Conservation (phyloP, 2,113 vertebrate genomes). For the Silurus asotus region DNA sequence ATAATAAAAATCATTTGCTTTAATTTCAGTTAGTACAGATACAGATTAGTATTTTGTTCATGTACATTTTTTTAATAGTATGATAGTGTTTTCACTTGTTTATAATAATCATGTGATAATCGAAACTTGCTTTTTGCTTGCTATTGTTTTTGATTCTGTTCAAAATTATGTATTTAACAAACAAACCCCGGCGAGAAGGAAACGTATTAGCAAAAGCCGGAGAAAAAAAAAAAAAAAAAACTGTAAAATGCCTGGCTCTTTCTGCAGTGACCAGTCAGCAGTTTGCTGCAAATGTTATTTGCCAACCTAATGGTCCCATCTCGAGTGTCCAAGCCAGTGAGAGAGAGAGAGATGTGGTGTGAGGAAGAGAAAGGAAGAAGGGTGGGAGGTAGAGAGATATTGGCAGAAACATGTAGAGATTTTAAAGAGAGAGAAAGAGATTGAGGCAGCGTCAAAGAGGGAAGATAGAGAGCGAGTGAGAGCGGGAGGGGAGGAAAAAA, state of each 20-base stretch:
- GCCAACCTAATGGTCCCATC: constrained; percentile 75
- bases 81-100: not conserved
- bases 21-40: not conserved
- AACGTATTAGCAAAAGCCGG: not conserved
- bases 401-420: constrained; percentile 43
- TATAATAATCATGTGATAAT: not conserved
- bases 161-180: not conserved
- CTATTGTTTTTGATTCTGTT: not conserved
- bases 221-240: constrained; percentile 2
- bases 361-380: not conserved
- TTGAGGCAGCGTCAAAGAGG: constrained; percentile 9
- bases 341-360: constrained; percentile 27
- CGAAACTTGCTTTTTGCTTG: not conserved
- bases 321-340: constrained; percentile 68
- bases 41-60: not conserved
- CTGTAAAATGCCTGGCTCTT: constrained; percentile 34
- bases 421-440: constrained; percentile 52
- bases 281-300: constrained; percentile 72
- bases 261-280: constrained; percentile 72
- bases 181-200: not conserved
- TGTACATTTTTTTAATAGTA: not conserved
- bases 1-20: not conserved
- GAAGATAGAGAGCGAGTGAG: constrained; percentile 30
- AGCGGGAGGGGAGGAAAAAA: constrained; percentile 7
- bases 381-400: not conserved